Percentiles rank a stretch among this genome's conserved stretches.
These are phyloP conservation scores for Cenopis cana DNA, from an alignment of 2,888 invertebrate genomes.

Conservation along the genomic window DNA sequence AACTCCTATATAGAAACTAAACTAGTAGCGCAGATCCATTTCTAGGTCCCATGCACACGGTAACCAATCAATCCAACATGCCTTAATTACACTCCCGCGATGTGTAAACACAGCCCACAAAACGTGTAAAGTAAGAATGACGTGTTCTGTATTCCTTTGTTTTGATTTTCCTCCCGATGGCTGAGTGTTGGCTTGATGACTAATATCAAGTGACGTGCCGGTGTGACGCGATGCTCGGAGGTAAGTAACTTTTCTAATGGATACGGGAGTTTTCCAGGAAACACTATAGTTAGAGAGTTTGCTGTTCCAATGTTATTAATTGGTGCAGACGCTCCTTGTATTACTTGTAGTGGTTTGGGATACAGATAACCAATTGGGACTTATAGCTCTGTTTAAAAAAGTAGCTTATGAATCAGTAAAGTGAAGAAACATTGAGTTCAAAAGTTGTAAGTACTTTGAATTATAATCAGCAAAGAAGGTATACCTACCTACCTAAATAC, in stretches of 20 bases:
- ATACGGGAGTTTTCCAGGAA: constrained; percentile 72
- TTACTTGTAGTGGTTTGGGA: constrained; percentile 46
- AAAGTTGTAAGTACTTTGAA: no score
- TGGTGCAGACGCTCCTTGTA: constrained; percentile 65
- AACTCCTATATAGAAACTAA: not conserved
- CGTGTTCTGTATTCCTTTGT: constrained; percentile 60
- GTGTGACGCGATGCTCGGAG: constrained; percentile 54
- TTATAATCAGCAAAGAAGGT: no score
- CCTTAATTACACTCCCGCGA: constrained; percentile 6
- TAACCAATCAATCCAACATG: constrained; percentile 6
- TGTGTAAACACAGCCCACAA: constrained; percentile 20
- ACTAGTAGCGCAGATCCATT: not conserved
- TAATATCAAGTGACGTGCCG: constrained; percentile 71
- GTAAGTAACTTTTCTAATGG: constrained; percentile 77
- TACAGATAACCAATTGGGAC: constrained; percentile 4
- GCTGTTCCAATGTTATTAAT: constrained; percentile 69
- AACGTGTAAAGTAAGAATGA: constrained; percentile 36
- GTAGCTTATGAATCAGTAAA: not conserved
- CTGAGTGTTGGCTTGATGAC: constrained; percentile 56
- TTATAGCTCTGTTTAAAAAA: not conserved
- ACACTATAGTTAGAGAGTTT: constrained; percentile 76
- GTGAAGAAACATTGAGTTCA: not conserved
- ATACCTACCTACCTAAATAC: no score
- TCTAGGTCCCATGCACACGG: not conserved
- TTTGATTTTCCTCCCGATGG: constrained; percentile 60